phyloP scores from a whole-genome alignment of 2,888 invertebrate species.

The Ornithoptera alexandrae region DNA sequence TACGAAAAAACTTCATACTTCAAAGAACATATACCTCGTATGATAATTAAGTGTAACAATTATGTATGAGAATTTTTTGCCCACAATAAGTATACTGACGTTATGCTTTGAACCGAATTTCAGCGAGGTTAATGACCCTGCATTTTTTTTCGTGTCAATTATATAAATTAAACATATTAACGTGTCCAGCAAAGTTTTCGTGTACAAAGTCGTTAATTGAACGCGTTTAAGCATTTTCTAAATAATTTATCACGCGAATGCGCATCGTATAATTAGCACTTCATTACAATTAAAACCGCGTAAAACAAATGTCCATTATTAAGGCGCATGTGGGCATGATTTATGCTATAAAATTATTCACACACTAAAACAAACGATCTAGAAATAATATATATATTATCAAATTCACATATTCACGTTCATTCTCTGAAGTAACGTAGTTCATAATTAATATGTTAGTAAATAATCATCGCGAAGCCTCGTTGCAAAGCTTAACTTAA shows the following conservation, averaged over 20 bases:
- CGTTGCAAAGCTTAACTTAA: too few species aligned
- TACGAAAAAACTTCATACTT: not conserved
- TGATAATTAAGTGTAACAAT: not conserved
- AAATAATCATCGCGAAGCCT: not conserved
- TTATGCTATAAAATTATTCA: conserved; percentile 38
- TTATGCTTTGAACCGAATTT: not conserved
- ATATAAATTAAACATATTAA: conserved; percentile 13
- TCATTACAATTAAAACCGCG: conserved; percentile 55
- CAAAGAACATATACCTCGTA: not conserved
- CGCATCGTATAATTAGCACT: conserved; percentile 53
- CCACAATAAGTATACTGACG: not conserved
- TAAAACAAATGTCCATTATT: conserved; percentile 51
- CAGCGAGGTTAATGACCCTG: conserved; percentile 13
- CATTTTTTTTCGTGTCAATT: not conserved
- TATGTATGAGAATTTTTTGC: not conserved
- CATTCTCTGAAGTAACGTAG: not conserved
- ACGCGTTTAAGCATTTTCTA: conserved; percentile 35
- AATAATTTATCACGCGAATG: conserved; percentile 39
- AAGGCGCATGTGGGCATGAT: conserved; percentile 38
- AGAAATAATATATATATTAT: conserved; percentile 6
- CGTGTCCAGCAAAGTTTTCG: conserved; percentile 19
- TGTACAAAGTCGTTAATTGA: conserved; percentile 31
- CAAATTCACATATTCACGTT: not conserved
- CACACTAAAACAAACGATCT: conserved; percentile 25
- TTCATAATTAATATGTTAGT: not conserved